phyloP scores from a whole-genome alignment of 2,888 invertebrate genomes.

The Capitulum mitella region DNA sequence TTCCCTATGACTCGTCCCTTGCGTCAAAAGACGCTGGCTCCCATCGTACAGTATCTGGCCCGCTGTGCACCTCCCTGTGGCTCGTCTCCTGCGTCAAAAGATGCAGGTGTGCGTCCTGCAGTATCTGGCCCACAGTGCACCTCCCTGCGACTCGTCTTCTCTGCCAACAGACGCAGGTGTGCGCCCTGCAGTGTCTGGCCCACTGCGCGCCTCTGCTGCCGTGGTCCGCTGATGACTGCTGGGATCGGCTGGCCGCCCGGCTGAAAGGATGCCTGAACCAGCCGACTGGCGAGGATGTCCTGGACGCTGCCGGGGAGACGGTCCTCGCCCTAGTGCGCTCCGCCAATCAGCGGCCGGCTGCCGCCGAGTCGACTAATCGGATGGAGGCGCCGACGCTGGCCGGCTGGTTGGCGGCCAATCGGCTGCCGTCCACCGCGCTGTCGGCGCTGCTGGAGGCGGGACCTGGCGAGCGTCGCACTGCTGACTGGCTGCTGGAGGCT shows the following conservation, averaged over 20 bases:
- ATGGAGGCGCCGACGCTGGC: not conserved
- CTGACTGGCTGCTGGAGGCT: not conserved
- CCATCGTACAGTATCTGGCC: not conserved
- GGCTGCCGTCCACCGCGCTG: not conserved
- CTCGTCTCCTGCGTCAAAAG: no score
- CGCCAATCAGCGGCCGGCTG: no score
- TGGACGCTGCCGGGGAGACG: not conserved
- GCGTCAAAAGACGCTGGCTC: no score
- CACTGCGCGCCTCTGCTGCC: constrained; percentile 24
- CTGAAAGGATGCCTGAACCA: not conserved
- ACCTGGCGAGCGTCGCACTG: not conserved
- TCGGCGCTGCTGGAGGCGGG: not conserved
- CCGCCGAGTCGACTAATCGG: not conserved
- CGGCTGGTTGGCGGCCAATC: not conserved
- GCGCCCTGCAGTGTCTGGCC: not conserved
- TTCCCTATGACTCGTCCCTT: no score
- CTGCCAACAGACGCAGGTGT: not conserved
- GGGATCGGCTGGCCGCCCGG: constrained; percentile 11
- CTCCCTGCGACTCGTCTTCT: no score
- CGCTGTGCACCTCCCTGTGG: not conserved
- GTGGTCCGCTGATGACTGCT: constrained; percentile 29
- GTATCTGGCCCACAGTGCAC: not conserved
- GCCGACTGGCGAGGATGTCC: not conserved
- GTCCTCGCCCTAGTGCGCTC: not conserved
- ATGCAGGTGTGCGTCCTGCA: not conserved